Base-by-base conservation (phyloP, 2,113 vertebrate genomes). In the Pterocles burchelli region DNA sequence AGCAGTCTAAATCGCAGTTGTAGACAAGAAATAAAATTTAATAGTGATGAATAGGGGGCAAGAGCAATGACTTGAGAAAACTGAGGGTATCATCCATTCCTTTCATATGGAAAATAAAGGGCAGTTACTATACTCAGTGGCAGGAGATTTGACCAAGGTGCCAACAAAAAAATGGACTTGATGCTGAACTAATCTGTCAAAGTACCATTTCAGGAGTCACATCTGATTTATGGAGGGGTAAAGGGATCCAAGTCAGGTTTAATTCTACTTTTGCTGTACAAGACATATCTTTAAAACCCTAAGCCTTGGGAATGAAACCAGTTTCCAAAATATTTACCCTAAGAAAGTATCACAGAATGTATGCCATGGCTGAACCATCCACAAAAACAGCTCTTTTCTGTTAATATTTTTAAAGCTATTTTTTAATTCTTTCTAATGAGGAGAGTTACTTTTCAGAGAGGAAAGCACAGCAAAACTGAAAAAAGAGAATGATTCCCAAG, bases 371-470 rank as follows among this genome's bases (percentile, higher is more conserved):
- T 84, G 76, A 94, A 68, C 71, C 76, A 33, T 83, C 72, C 93
- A 82, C 59, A 97, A 28, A 55, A 70, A 48, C 88, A 86, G 92
- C 63, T 96, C 49, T 87, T 88, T 97, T 95, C 85, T 92, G 80
- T 89, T 96, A 61, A 48, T 93, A 82, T 17, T 87, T 96, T 65
- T 87, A 84, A 90, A 70, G 57, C 29, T 84, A 21, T 85, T 96
- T 90, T 92, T 75, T 4, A 92, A 93, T 97, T 96, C 57, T 90
- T 92, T 86, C 38, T 92, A 90, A 92, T 59, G 82, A 93, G 83
- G 22, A 95, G 80, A 96, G 96, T 57, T 90, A 92, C 85, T 96
- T 97, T 89, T 59, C 89, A 91, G 93, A 87, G 88, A 95, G 85
- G 34, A 91, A 96, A 90, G 68, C 93, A 92, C 66, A 38, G 55